phyloP scores from a whole-genome alignment of 1,140 invertebrate species.

The Conus ventricosus region DNA sequence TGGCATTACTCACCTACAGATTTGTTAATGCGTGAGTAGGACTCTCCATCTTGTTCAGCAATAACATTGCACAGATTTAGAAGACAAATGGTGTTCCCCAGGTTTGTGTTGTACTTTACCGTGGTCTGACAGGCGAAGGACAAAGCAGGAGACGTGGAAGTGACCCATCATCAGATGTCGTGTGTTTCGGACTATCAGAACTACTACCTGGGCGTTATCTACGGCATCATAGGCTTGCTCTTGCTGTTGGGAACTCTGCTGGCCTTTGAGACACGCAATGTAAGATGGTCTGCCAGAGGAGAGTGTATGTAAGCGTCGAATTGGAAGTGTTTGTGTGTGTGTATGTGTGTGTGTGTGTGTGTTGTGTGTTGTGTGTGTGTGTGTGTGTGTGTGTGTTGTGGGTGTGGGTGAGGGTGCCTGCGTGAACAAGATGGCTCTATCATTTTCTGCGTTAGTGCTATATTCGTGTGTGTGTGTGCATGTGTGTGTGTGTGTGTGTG shows the following conservation, averaged over 20 bases:
- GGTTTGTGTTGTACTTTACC: too few relatives aligned
- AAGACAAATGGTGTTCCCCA: too few relatives aligned
- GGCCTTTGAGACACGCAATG: constrained; percentile 59
- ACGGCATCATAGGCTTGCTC: constrained; percentile 52
- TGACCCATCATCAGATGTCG: not conserved
- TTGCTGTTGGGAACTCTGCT: constrained; percentile 53
- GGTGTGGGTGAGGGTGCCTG: too few relatives aligned
- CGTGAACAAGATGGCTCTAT: not conserved
- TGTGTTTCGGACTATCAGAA: constrained; percentile 39
- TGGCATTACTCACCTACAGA: too few relatives aligned
- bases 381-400: too few relatives aligned
- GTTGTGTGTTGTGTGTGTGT: too few relatives aligned
- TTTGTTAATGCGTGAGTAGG: too few relatives aligned
- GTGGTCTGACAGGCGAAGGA: constrained; percentile 11
- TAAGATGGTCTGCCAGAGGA: constrained; percentile 23
- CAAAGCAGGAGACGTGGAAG: constrained; percentile 29
- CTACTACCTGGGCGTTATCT: constrained; percentile 44
- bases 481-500: too few relatives aligned
- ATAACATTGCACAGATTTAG: too few relatives aligned
- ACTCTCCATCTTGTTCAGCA: too few relatives aligned
- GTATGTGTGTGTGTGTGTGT: too few relatives aligned
- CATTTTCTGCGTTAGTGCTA: not conserved
- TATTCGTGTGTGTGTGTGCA: too few relatives aligned
- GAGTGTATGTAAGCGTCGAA: not conserved
- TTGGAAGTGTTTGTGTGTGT: not conserved